Conservation (phyloP, 2,113 vertebrate species). For the Melanerpes formicivorus region DNA sequence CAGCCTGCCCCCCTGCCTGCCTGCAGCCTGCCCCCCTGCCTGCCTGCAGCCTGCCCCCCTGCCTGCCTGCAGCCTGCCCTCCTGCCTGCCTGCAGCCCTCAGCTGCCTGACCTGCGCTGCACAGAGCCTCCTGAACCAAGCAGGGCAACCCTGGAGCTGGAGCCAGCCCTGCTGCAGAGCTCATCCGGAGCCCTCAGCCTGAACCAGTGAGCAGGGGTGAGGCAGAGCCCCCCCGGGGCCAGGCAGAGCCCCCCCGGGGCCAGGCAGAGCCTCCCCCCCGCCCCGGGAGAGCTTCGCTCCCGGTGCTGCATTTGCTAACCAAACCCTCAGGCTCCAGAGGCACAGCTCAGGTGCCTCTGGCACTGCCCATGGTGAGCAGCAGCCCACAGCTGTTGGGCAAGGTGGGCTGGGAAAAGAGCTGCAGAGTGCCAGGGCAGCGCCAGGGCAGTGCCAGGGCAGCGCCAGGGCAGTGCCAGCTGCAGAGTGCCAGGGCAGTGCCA, state of each 20-base stretch:
- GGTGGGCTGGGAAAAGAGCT: neutral
- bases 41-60: no score
- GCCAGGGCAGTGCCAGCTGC: no score
- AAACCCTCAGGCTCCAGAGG: neutral
- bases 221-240: fast-evolving
- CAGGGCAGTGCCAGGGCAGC: no score
- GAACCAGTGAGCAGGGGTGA: fast-evolving
- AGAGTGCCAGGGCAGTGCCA: no score
- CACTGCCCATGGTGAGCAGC: neutral
- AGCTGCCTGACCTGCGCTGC: conserved; percentile 16
- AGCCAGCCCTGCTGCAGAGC: neutral
- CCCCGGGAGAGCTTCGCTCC: neutral
- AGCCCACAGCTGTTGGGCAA: neutral
- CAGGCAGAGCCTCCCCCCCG: no score
- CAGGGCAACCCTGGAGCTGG: fast-evolving
- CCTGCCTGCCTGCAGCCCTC: no score
- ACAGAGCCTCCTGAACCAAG: neutral
- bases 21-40: no score
- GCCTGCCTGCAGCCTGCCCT: no score
- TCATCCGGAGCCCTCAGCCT: fast-evolving
- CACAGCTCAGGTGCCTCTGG: neutral
- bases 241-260: no score
- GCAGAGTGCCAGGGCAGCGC: neutral
- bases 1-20: no score
- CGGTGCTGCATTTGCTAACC: neutral